Base-by-base conservation (phyloP, 2,888 invertebrate species). In the Zaprionus obscuricornis region DNA sequence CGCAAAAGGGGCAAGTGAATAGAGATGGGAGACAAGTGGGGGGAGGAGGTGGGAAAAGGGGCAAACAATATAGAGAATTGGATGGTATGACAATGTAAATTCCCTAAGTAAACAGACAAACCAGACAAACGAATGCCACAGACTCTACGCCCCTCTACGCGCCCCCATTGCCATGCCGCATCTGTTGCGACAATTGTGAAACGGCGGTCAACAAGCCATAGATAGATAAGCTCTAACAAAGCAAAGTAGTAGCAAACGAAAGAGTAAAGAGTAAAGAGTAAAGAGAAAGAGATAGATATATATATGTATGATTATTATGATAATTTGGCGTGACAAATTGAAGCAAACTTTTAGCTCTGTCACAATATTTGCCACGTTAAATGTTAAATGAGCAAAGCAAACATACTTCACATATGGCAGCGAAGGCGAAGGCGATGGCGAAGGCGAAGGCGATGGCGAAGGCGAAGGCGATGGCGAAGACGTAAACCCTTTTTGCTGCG, bases 51-150 rank as follows among this genome's bases (percentile, higher is more conserved):
- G 33, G 18, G 2, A 31, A 2, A n/a, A 1, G 4, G 26, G 39
- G 17, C n/a, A n/a, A n/a, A n/a, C n/a, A n/a, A n/a, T n/a, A n/a
- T n/a, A n/a, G n/a, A n/a, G n/a, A n/a, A n/a, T n/a, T n/a, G n/a
- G n/a, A n/a, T n/a, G n/a, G n/a, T n/a, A n/a, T 24, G 39, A 52
- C 66, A 74, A 83, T 73, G 83, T 73, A 81, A 81, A 83, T 83
- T 79, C 69, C 77, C 66, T 52, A 60, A 62, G 42, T 73, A 82
- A 82, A 82, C 73, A 82, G 14, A 13, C 3, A 56, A 26, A 16
- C 11, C 54, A 58, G 57, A 43, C 46, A 55, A 20, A 14, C 43
- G 4, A 36, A 46, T 49, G 45, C 45, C n/a, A 34, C n/a, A n/a
- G n/a, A n/a, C n/a, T n/a, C n/a, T n/a, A n/a, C n/a, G n/a, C n/a